These are phyloP conservation scores for Cercocebus atys DNA, from an alignment of 2,113 vertebrate species.

Conservation along the genomic window DNA sequence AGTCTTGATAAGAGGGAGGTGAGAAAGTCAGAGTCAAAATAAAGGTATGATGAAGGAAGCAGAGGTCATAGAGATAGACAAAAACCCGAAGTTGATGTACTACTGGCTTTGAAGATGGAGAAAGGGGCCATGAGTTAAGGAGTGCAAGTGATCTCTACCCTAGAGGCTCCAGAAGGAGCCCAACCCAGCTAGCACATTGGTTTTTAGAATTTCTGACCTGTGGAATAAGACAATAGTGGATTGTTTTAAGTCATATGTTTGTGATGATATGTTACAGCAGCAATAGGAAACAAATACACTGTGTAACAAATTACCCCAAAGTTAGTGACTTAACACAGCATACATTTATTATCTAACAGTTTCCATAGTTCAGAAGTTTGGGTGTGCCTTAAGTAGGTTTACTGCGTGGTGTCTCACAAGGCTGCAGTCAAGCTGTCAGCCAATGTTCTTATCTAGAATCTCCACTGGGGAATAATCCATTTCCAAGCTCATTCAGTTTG, in stretches of 20 bases:
- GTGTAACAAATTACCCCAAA: background rate
- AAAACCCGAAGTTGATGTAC: background rate
- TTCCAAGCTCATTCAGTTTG: background rate
- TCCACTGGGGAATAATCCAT: background rate
- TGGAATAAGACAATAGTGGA: background rate
- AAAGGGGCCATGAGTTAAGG: background rate
- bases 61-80: background rate
- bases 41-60: background rate
- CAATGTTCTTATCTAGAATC: slow-evolving; percentile 2
- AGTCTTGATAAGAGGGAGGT: background rate
- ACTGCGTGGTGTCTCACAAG: background rate
- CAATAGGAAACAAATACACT: background rate
- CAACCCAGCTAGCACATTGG: background rate
- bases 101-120: background rate
- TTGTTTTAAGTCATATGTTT: slow-evolving; percentile 29
- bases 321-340: background rate
- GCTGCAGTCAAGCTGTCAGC: background rate
- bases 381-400: background rate
- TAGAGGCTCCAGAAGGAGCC: background rate
- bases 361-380: background rate
- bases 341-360: background rate
- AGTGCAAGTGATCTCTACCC: background rate
- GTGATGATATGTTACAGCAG: background rate
- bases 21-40: background rate
- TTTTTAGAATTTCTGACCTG: slow-evolving; percentile 9